These are phyloP conservation scores for Leucophenga maculata DNA, from an alignment of 2,888 invertebrate genomes.

Conservation along the genomic window DNA sequence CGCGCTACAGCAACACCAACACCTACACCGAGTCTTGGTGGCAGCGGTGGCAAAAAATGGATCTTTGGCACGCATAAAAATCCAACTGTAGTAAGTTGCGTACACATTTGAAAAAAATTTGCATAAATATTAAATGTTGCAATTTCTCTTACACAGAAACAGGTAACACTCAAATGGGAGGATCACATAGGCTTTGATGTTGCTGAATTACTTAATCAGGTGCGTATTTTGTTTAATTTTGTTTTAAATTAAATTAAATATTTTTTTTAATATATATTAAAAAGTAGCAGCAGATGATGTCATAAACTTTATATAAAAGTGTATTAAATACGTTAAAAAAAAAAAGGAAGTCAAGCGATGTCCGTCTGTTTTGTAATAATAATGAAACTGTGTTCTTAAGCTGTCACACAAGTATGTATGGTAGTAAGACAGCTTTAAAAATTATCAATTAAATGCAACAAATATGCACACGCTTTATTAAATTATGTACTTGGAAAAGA, in stretches of 20 bases:
- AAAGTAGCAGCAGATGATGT: no score
- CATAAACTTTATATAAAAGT: not conserved
- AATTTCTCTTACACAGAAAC: constrained; percentile 61
- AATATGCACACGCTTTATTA: no score
- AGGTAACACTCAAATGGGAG: constrained; percentile 67
- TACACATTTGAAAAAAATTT: not conserved
- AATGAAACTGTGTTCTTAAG: no score
- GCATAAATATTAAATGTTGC: not conserved
- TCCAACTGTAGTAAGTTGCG: constrained; percentile 65
- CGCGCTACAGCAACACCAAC: constrained; percentile 43
- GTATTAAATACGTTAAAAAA: constrained; percentile 1
- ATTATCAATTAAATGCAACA: no score
- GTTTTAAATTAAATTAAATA: not conserved
- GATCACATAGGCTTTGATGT: constrained; percentile 66
- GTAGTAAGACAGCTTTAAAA: no score
- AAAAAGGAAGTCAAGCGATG: not conserved
- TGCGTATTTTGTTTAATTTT: constrained; percentile 32
- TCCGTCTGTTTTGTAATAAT: no score
- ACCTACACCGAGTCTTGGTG: not conserved
- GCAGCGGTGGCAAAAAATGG: constrained; percentile 53
- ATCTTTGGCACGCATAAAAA: constrained; percentile 70
- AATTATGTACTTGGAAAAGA: no score
- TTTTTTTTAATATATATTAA: not conserved
- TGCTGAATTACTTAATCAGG: constrained; percentile 64
- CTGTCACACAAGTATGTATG: no score